Percentiles rank a stretch among this genome's conserved stretches.
phyloP scores from a whole-genome alignment of 2,888 invertebrate species.

The Coronaproctus castanopsis region DNA sequence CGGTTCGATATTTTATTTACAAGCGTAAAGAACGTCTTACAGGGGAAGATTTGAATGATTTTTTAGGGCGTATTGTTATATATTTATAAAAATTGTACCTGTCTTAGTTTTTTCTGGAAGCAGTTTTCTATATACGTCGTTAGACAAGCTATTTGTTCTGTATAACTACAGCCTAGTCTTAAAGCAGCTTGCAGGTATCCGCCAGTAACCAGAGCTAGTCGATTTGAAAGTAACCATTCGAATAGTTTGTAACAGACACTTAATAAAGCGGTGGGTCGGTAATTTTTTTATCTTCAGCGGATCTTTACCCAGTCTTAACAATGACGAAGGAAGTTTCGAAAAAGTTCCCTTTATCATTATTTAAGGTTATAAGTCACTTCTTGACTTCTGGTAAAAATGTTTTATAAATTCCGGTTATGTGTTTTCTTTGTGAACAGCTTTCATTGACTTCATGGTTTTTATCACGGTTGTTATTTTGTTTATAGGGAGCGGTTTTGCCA shows the following conservation, averaged over 20 bases:
- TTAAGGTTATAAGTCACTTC: background rate
- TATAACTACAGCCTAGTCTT: background rate
- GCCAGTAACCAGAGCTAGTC: too few species aligned
- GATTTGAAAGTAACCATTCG: background rate
- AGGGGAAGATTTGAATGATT: background rate
- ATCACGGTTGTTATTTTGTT: too few species aligned
- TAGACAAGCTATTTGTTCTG: background rate
- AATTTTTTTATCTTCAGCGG: background rate
- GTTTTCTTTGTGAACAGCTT: too few species aligned
- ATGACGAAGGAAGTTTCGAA: background rate
- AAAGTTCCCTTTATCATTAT: background rate
- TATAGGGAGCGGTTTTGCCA: too few species aligned
- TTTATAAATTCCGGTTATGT: conserved; percentile 5
- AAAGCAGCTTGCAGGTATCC: background rate
- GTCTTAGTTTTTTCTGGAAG: background rate
- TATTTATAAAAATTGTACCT: background rate
- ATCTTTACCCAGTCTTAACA: background rate
- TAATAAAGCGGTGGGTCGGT: background rate
- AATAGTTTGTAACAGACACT: too few species aligned
- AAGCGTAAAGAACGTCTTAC: background rate
- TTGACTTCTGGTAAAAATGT: too few species aligned
- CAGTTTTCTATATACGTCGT: background rate
- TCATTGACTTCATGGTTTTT: too few species aligned
- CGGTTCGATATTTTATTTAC: background rate
- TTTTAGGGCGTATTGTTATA: background rate